Evolutionary conservation across 2,888 invertebrate genomes (phyloP).

Genomic region (Geophilus truncorum): DNA sequence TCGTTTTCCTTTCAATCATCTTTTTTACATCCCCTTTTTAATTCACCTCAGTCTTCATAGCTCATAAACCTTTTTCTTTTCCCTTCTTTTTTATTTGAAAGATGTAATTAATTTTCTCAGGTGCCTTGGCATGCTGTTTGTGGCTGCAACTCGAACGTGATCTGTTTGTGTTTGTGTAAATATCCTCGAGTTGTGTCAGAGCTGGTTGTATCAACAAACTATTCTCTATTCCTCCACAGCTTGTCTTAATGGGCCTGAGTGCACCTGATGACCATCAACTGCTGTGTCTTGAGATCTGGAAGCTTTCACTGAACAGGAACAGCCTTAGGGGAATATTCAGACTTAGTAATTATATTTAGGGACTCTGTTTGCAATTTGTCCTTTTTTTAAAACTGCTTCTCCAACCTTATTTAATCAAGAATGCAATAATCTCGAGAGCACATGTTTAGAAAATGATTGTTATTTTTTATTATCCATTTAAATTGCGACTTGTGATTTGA

Average conservation of each 20-base stretch:
- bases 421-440: too few species aligned
- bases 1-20: background rate
- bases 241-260: background rate
- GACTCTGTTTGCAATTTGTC: too few species aligned
- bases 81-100: background rate
- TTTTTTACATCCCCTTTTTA: background rate
- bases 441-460: too few species aligned
- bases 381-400: too few species aligned
- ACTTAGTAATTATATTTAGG: background rate
- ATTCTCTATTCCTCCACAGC: background rate
- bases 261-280: background rate
- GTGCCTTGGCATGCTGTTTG: background rate
- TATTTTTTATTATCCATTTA: background rate
- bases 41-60: background rate
- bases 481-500: background rate
- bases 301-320: background rate
- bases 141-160: background rate
- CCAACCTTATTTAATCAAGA: too few species aligned
- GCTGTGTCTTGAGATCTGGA: background rate
- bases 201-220: background rate
- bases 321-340: background rate
- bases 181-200: background rate
- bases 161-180: background rate
- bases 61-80: background rate
- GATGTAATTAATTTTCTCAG: background rate